These are phyloP conservation scores for Drosophila tanythrix DNA, from an alignment of 2,888 invertebrate species.

Conservation along the genomic window DNA sequence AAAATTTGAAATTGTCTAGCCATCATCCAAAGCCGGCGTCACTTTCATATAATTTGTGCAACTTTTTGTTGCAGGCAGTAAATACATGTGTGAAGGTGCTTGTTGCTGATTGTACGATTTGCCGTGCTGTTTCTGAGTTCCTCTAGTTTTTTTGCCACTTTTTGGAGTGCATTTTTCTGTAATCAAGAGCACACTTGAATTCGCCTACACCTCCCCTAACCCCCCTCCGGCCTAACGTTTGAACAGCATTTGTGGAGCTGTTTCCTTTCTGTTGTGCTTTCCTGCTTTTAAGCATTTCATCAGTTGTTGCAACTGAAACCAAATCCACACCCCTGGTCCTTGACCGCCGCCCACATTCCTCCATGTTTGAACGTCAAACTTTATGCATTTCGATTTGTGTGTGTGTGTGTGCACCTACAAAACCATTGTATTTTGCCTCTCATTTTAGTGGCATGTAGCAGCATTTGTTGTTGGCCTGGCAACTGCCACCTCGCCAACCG, in stretches of 20 bases:
- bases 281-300: slow-evolving; percentile 72
- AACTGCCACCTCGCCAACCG: slow-evolving; percentile 3
- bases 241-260: slow-evolving; percentile 12
- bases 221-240: neutral
- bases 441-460: slow-evolving; percentile 45
- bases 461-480: slow-evolving; percentile 34
- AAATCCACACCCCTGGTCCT: neutral
- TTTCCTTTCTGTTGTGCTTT: slow-evolving; percentile 42
- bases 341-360: slow-evolving; percentile 2
- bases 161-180: slow-evolving; percentile 76
- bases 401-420: slow-evolving; percentile 12
- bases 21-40: slow-evolving; percentile 44
- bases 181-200: slow-evolving; percentile 73
- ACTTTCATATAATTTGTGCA: slow-evolving; percentile 71
- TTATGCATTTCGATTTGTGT: slow-evolving; percentile 51
- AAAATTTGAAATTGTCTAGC: slow-evolving; percentile 14
- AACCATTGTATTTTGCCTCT: slow-evolving; percentile 31
- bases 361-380: slow-evolving; percentile 37
- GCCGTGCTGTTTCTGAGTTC: slow-evolving; percentile 23
- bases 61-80: slow-evolving; percentile 50
- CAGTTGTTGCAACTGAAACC: slow-evolving; percentile 67
- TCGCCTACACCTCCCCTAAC: slow-evolving; percentile 7
- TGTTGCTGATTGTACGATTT: slow-evolving; percentile 54
- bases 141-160: slow-evolving; percentile 55
- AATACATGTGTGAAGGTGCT: slow-evolving; percentile 2